These are phyloP conservation scores for Cecropterus lyciades DNA, from an alignment of 1,140 invertebrate species.

Conservation along the genomic window DNA sequence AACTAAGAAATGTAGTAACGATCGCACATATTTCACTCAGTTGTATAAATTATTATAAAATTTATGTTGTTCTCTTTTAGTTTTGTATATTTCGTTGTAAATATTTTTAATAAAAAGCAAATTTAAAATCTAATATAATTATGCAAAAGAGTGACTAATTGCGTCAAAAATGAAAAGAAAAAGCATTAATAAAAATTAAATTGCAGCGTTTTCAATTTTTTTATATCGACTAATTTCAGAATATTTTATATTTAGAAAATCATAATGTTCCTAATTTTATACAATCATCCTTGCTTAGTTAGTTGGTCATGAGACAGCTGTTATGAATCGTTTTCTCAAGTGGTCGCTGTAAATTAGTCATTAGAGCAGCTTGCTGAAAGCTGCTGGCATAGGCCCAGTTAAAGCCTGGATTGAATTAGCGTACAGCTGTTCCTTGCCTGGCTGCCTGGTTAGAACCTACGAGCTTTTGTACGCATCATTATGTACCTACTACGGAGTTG, in stretches of 20 bases:
- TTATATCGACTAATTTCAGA: no score
- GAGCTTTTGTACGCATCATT: not conserved
- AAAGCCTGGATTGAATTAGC: conserved; percentile 9
- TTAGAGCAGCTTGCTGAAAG: conserved; percentile 29
- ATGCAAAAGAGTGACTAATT: no score
- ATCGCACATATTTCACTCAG: not conserved
- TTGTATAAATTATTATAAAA: no score
- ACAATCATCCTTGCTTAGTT: not conserved
- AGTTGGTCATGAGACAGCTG: not conserved
- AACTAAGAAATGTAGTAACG: not conserved
- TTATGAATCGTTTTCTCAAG: conserved; percentile 28
- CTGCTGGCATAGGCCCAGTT: conserved; percentile 23
- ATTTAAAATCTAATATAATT: no score
- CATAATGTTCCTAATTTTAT: not conserved
- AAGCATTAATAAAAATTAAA: no score
- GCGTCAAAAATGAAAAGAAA: no score
- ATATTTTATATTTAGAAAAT: not conserved
- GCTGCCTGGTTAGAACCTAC: not conserved
- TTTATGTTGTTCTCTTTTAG: no score
- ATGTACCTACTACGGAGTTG: no score
- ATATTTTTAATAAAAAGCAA: no score
- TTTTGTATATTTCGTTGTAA: no score
- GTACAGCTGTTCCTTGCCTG: not conserved
- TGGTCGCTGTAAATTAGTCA: conserved; percentile 25
- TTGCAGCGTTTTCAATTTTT: no score